Evolutionary conservation across 2,797 vertebrate genomes (phyloP), one percentile per base, ranked within the genome.

Genomic region (Cyprinodon diabolis): DNA sequence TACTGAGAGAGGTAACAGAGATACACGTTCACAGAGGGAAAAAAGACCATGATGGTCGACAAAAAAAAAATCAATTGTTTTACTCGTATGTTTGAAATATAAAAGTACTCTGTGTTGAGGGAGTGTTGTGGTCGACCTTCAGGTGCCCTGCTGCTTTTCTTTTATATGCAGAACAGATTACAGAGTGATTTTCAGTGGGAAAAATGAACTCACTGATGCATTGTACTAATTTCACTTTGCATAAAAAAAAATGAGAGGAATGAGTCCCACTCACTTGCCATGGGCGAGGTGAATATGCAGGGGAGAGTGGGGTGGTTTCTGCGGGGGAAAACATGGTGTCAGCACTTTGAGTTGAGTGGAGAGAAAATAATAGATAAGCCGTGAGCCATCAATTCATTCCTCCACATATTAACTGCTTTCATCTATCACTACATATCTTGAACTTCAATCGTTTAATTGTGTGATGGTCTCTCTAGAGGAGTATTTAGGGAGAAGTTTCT

Each of bases 171-270:
- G 75, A 88, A 74, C 84, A 79, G 85, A 93, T 93, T 86, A 80
- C 75, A 62, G 23, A 78, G 81, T 86, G 87, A 86, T 91, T 91
- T 91, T 88, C 72, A 82, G 78, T 76, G 76, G 76, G 74, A 73
- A 80, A 90, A 88, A 90, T 84, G 79, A 85, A 90, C 83, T 83
- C 88, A 89, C 84, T 87, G 92, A 92, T 92, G 91, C 91, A 90
- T 87, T 83, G 85, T 77, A 52, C 90, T 94, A 89, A 89, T 92
- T 93, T 93, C 78, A 90, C 93, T 90, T 89, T 92, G 91, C 90
- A 85, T 92, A 85, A 85, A 87, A 87, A 87, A 2, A 82, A 84
- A 85, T 83, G 85, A 87, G 92, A 88, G 66, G 71, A 87, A 80
- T 74, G 13, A 79, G 82, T 87, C 71, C 72, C 68, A 68, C 66